These are phyloP conservation scores for Candidula unifasciata DNA, from an alignment of 2,888 invertebrate species.

Conservation along the genomic window DNA sequence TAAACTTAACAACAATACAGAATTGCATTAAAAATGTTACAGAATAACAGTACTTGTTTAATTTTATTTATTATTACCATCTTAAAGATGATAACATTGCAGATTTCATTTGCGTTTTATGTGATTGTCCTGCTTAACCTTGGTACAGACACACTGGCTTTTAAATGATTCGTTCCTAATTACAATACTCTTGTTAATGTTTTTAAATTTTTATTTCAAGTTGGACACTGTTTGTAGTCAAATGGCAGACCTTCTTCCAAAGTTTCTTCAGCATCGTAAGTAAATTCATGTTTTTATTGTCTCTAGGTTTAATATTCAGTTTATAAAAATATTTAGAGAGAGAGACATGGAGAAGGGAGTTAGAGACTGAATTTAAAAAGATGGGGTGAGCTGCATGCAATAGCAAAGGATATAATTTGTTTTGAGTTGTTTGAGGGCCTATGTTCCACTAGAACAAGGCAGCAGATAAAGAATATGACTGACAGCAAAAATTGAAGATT, in stretches of 20 bases:
- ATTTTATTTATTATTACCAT: no score
- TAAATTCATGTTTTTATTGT: neutral
- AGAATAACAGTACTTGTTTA: no score
- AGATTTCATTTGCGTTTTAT: neutral
- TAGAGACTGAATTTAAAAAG: no score
- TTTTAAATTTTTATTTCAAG: neutral
- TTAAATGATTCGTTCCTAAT: neutral
- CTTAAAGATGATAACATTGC: neutral
- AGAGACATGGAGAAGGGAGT: no score
- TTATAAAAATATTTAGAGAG: neutral
- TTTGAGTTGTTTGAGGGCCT: no score
- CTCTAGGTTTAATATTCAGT: neutral
- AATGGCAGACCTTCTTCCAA: conserved; percentile 15
- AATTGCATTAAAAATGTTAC: no score
- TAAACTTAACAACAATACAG: no score
- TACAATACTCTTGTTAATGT: neutral
- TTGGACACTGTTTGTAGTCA: neutral
- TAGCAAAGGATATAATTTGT: no score
- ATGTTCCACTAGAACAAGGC: no score
- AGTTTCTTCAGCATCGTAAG: neutral
- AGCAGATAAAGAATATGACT: no score
- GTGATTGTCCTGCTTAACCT: neutral
- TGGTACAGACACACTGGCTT: neutral
- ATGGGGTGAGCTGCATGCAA: no score
- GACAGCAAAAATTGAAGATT: no score